Base-by-base conservation (phyloP, 2,797 vertebrate species). In the Tapirus indicus region DNA sequence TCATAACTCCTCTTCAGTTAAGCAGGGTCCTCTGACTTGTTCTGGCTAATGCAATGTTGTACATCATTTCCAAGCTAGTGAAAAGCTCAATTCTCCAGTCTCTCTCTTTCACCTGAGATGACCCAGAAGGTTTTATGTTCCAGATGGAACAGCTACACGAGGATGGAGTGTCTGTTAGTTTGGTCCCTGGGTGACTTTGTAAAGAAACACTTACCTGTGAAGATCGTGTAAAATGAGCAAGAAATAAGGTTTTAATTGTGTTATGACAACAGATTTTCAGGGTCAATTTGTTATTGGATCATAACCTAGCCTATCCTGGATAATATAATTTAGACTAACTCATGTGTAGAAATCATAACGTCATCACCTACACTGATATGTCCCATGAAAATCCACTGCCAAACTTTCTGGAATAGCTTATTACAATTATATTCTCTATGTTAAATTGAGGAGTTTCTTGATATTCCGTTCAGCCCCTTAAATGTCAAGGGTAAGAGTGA, bases 321-420 rank as follows among this genome's bases (percentile, higher is more conserved):
- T 91, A 84, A 90, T 66, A 66, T 7, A 56, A 54, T 68, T 78
- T 71, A 54, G 20, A 38, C 32, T 74, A 41, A 88, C 72, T 69
- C 8, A 94, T 85, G 10, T 60, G 38, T 74, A 78, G 93, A 92
- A 95, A 84, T 92, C 38, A 88, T 94, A 93, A 69, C 66, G 6
- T 82, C 83, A 94, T 96, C 95, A 91, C 29, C 47, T 84, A 49
- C 5, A 35, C 23, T 25, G 80, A 69, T 68, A 62, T 52, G 9
- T 91, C 35, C 18, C 56, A 68, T 79, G 25, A 80, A 80, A 90
- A 94, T 58, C 49, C 6, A 87, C n/a, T 64, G 13, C 5, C 87
- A 82, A 80, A 25, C 16, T 68, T 88, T 60, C 47, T 91, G 52
- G 84, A 49, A 88, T 71, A 80, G 58, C 17, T 77, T 58, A 64